Evolutionary conservation across 2,797 vertebrate genomes (phyloP), one percentile per base, ranked within the genome.

Genomic region (Arrhamphus sclerolepis): DNA sequence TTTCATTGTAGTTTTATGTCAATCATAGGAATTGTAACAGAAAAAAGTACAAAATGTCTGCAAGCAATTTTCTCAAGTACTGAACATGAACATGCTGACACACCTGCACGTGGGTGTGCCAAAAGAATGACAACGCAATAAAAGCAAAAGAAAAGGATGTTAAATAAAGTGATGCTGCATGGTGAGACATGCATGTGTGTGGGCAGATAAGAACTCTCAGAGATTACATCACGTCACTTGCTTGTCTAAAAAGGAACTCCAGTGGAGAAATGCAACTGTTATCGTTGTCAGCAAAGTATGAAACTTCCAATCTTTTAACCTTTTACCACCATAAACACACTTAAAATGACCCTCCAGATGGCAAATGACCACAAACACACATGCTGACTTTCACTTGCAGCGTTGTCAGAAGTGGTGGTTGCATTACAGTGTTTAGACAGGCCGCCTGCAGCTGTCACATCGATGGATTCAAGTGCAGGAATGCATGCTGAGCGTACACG

Each of bases 331-430:
- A 46, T 61, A 66, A 79, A 70, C 40, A 44, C 48, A 52, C 57
- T 70, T 62, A 68, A 81, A 84, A 67, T 78, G 81, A 81, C 58
- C 70, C 59, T 75, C 75, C 87, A 89, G 83, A 83, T 87, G 83
- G 84, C 60, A 82, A 79, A 80, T 57, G 13, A 22, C 67, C 57
- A 50, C 29, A 52, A 68, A 69, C 48, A 47, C 65, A 75, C 46
- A 66, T 17, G 14, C 38, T 63, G 71, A 43, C 74, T 82, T 64
- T 81, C 66, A 38, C 72, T 65, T 16, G 34, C 34, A 38, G 34
- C 34, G 0, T 54, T 57, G 70, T 81, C 60, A 67, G 59, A 40
- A 5, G 48, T 44, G 49, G 28, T 10, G 52, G 69, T 65, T 34
- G 48, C 57, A 41, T 63, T 66, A 42, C 56, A n/a, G 58, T 75